Evolutionary conservation across 2,888 invertebrate species (phyloP), one percentile per base, ranked within the genome.

Genomic region (Xestia rhomboidea): DNA sequence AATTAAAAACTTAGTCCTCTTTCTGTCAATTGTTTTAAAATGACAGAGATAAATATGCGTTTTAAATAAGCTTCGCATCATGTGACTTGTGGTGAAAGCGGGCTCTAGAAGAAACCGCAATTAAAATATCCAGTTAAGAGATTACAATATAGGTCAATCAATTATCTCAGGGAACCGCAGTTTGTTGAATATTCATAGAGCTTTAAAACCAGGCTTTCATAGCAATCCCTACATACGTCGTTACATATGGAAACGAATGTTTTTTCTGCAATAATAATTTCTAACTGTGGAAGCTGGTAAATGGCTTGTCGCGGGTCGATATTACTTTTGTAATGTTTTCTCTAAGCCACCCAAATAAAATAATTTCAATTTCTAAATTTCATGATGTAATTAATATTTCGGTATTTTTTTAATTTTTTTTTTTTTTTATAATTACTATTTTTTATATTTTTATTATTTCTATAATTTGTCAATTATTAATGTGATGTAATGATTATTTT

Each of bases 141-240:
- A n/a, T 49, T 44, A 60, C n/a, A 51, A 68, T 64, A 38, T 75
- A 75, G 57, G 64, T 69, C 76, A 71, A 62, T 67, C 41, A 54
- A 72, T 67, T 38, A 44, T 24, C 18, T 60, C 68, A 7, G 41
- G 38, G 30, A 38, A 21, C n/a, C 8, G 15, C 18, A 30, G 21
- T 46, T n/a, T n/a, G 13, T 18, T 63, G 54, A 68, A 75, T 63
- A 63, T 68, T 81, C 67, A 79, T 30, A 38, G 13, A 81, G 44
- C 38, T 30, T 24, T 46, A 44, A 15, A 34, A 73, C 49, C 34
- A 2, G 8, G 27, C 24, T 30, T 41, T 67, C 27, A 27, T 79
- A 81, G 51, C 2, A 15, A 51, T 67, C n/a, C 13, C 18, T 34
- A 18, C 41, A 38, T 49, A n/a, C 21, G 8, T 34, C n/a, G 13